Conservation (phyloP, 1,140 invertebrate genomes). For the Sarcophaga peregrina region DNA sequence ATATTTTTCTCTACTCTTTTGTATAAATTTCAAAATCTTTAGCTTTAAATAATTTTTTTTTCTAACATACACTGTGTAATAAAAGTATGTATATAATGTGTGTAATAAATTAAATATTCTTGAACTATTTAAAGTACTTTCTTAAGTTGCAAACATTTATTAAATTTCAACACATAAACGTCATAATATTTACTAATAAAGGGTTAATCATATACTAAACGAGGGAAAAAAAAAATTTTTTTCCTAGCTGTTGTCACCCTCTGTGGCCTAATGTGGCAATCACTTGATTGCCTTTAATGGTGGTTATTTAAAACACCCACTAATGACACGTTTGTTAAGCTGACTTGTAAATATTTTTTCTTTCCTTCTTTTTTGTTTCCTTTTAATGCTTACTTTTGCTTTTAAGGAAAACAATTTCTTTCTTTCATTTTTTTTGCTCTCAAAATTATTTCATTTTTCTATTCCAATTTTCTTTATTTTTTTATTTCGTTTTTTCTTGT, state of each 20-base stretch:
- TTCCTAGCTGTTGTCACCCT: slow-evolving; percentile 23
- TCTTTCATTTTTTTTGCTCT: neutral
- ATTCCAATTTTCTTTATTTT: neutral
- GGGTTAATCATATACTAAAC: neutral
- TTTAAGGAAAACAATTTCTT: too few relatives aligned
- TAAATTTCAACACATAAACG: neutral
- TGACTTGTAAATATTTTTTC: slow-evolving; percentile 12
- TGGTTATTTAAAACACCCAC: slow-evolving; percentile 31
- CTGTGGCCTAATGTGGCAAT: slow-evolving; percentile 45
- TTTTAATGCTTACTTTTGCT: too few relatives aligned
- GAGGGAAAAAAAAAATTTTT: neutral
- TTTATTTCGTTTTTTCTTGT: neutral
- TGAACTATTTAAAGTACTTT: too few relatives aligned
- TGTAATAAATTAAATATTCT: too few relatives aligned
- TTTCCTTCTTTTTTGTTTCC: neutral
- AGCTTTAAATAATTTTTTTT: too few relatives aligned
- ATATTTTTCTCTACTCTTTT: too few relatives aligned
- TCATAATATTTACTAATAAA: neutral
- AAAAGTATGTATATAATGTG: too few relatives aligned
- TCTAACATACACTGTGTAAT: too few relatives aligned
- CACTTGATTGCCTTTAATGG: slow-evolving; percentile 40
- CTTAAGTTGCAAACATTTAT: too few relatives aligned
- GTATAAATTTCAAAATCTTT: too few relatives aligned
- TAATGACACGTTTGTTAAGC: neutral
- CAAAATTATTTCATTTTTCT: neutral